Conservation (phyloP, 1,140 invertebrate genomes). For the Drosophila watanabei region DNA sequence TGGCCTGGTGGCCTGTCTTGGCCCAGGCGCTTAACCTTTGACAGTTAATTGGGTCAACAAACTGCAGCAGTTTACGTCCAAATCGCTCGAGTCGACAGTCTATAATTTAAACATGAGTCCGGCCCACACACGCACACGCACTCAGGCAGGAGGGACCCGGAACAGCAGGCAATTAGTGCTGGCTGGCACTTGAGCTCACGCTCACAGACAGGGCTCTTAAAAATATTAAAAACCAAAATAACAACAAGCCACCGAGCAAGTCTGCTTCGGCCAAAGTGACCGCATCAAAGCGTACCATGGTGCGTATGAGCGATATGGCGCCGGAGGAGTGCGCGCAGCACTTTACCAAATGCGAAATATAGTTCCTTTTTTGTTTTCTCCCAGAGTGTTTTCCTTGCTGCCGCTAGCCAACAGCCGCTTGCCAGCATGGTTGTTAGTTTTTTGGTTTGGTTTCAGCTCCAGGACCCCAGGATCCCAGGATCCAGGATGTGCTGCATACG, state of each 20-base stretch:
- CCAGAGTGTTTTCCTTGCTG: conserved; percentile 29
- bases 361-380: conserved; percentile 25
- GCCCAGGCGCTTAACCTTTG: conserved; percentile 58
- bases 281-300: conserved; percentile 65
- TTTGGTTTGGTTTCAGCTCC: conserved; percentile 21
- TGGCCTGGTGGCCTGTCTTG: conserved; percentile 17
- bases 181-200: conserved; percentile 30
- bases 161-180: conserved; percentile 52
- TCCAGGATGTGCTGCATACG: conserved; percentile 37
- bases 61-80: conserved; percentile 48
- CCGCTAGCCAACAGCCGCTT: neutral
- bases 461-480: neutral
- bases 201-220: conserved; percentile 56
- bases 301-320: conserved; percentile 72
- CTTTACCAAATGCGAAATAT: conserved; percentile 57
- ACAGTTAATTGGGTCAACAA: conserved; percentile 75
- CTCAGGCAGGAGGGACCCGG: neutral
- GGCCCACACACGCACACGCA: neutral
- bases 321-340: conserved; percentile 19
- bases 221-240: conserved; percentile 66
- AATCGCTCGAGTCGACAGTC: conserved; percentile 65
- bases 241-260: conserved; percentile 34
- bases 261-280: conserved; percentile 54
- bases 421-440: conserved; percentile 34
- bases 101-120: conserved; percentile 68